A percentile compares a stretch with the other conserved stretches of the same genome.
phyloP scores from a whole-genome alignment of 2,888 invertebrate species.

The Listrodromus nycthemerus region DNA sequence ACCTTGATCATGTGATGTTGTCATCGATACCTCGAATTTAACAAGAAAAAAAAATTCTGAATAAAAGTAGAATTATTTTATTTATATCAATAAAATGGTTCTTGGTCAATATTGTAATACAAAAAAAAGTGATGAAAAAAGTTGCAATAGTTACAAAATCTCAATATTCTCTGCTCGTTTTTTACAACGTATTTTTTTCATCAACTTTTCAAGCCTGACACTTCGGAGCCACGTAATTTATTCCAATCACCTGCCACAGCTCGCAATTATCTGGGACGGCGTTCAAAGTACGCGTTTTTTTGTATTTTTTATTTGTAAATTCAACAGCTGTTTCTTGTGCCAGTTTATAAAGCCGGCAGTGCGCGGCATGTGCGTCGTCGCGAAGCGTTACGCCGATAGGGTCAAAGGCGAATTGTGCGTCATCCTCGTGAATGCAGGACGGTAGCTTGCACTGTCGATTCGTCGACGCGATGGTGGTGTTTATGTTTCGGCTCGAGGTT shows the following conservation, averaged over 20 bases:
- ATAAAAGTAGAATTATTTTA: too few relatives aligned
- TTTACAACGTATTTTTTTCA: background rate
- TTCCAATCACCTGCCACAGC: slow-evolving; percentile 1
- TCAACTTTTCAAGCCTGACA: background rate
- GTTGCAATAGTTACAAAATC: too few relatives aligned
- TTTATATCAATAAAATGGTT: too few relatives aligned
- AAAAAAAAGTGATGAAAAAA: too few relatives aligned
- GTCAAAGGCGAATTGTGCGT: slow-evolving; percentile 46
- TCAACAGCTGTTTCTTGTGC: background rate
- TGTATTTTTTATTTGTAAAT: background rate
- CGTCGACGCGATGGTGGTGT: slow-evolving; percentile 3
- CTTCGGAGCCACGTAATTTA: slow-evolving; percentile 20
- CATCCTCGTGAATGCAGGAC: background rate
- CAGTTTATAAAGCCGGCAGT: background rate
- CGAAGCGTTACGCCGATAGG: slow-evolving; percentile 14
- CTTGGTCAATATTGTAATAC: too few relatives aligned
- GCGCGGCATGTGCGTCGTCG: too few relatives aligned
- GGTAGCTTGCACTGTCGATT: background rate
- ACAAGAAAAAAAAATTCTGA: too few relatives aligned
- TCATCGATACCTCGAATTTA: too few relatives aligned
- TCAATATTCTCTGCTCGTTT: background rate
- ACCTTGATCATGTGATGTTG: too few relatives aligned
- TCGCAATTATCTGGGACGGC: slow-evolving; percentile 19
- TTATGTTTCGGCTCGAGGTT: background rate
- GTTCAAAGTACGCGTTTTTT: slow-evolving; percentile 29